Percentiles rank a stretch among this genome's conserved stretches.
Evolutionary conservation across 2,888 invertebrate species (phyloP).

Genomic region (Tiliacea aurago): DNA sequence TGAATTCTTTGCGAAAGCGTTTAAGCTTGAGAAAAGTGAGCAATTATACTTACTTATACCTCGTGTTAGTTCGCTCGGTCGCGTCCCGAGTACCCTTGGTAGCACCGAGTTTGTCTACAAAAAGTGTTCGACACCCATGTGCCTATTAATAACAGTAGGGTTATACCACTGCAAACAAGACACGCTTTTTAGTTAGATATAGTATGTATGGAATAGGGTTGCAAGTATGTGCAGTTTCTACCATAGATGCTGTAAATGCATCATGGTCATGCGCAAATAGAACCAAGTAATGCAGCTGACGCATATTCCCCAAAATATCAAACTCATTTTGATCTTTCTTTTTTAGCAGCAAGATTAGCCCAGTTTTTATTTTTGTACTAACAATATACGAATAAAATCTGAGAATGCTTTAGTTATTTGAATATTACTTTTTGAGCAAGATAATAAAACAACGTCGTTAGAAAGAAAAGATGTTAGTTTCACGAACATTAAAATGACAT

Average conservation of each 20-base stretch:
- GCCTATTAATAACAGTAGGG: constrained; percentile 24
- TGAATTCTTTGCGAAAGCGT: constrained; percentile 42
- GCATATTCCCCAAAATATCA: constrained; percentile 18
- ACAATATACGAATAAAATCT: constrained; percentile 30
- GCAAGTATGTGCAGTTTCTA: constrained; percentile 11
- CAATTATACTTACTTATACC: constrained; percentile 58
- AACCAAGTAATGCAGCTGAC: constrained; percentile 26
- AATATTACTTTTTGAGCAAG: constrained; percentile 21
- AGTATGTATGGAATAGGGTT: constrained; percentile 20
- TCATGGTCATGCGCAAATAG: constrained; percentile 1
- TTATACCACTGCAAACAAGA: constrained; percentile 21
- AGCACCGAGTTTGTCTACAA: constrained; percentile 16
- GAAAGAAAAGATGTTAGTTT: constrained; percentile 31
- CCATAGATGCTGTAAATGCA: neutral
- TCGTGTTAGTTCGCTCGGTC: constrained; percentile 43
- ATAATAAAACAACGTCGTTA: constrained; percentile 50
- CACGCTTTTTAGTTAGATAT: constrained; percentile 16
- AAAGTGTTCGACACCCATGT: constrained; percentile 14
- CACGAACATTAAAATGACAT: constrained; percentile 56
- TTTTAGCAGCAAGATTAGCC: constrained; percentile 37
- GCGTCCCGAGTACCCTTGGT: constrained; percentile 42
- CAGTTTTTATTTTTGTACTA: constrained; percentile 49
- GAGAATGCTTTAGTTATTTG: constrained; percentile 34
- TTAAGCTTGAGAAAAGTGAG: constrained; percentile 63
- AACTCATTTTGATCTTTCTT: constrained; percentile 13